phyloP scores from a whole-genome alignment of 2,797 vertebrate genomes.

The Anguilla pacifica region DNA sequence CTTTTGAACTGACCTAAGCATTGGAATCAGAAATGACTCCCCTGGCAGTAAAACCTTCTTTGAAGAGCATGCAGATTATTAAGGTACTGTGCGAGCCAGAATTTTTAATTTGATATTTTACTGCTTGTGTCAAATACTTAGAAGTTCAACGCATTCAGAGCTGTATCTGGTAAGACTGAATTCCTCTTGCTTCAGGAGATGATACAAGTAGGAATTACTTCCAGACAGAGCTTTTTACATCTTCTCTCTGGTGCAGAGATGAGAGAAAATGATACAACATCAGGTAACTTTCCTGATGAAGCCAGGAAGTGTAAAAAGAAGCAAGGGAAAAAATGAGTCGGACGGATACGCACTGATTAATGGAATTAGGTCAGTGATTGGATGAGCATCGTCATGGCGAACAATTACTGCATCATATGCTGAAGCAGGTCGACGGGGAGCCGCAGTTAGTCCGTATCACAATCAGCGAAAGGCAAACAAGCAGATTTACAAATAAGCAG shows the following conservation, averaged over 20 bases:
- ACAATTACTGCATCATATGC: constrained; percentile 68
- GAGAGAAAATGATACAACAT: neutral
- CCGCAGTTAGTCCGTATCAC: constrained; percentile 52
- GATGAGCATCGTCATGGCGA: constrained; percentile 70
- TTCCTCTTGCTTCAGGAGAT: neutral
- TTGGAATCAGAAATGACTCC: neutral
- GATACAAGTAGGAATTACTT: neutral
- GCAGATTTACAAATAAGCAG: constrained; percentile 59
- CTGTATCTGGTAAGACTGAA: neutral
- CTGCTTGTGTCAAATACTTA: neutral
- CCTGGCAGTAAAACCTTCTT: neutral
- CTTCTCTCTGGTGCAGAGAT: neutral
- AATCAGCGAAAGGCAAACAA: constrained; percentile 52
- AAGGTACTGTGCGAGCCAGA: neutral
- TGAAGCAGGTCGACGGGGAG: constrained; percentile 47
- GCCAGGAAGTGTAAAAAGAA: constrained; percentile 62
- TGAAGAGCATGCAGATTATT: neutral
- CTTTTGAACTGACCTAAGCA: neutral
- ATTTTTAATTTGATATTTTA: neutral
- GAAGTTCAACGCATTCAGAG: neutral
- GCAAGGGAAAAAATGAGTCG: constrained; percentile 69
- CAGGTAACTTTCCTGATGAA: constrained; percentile 60
- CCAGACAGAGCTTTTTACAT: neutral
- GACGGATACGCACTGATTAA: constrained; percentile 67
- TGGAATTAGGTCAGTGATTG: constrained; percentile 69